phyloP scores from a whole-genome alignment of 2,888 invertebrate species.

The Drosophila glabriapex region DNA sequence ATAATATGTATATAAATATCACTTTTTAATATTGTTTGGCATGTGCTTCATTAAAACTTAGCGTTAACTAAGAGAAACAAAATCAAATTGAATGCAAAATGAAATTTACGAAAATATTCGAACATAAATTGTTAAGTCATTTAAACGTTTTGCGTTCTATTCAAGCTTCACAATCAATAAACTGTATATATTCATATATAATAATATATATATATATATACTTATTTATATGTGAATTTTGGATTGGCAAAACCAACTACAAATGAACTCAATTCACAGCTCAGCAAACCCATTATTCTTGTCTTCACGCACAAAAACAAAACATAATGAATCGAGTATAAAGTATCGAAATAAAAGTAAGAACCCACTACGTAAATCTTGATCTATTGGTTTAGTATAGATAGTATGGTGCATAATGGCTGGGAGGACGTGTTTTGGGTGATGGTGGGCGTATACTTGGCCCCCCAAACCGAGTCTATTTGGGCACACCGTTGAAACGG shows the following conservation, averaged over 20 bases:
- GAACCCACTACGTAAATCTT: conserved; percentile 17
- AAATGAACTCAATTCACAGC: conserved; percentile 38
- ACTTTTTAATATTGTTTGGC: conserved; percentile 23
- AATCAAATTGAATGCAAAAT: conserved; percentile 7
- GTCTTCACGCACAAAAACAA: neutral
- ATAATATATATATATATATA: neutral
- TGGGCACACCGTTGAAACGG: conserved; percentile 14
- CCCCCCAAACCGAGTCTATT: conserved; percentile 17
- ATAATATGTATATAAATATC: neutral
- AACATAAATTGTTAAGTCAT: conserved; percentile 3
- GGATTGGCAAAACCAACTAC: conserved; percentile 25
- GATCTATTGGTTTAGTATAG: conserved; percentile 19
- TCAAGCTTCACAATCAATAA: conserved; percentile 25
- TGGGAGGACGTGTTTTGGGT: conserved; percentile 11
- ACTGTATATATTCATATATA: conserved; percentile 1
- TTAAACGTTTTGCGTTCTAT: conserved; percentile 18
- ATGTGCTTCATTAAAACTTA: conserved; percentile 11
- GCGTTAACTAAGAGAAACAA: conserved; percentile 9
- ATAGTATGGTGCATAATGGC: conserved; percentile 41
- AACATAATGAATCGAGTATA: neutral
- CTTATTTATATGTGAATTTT: neutral
- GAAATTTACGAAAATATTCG: conserved; percentile 2
- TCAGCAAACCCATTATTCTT: conserved; percentile 13
- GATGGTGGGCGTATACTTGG: conserved; percentile 2
- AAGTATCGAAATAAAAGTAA: neutral